These are phyloP conservation scores for Sebastes minor DNA, from an alignment of 2,797 vertebrate genomes.

Conservation along the genomic window DNA sequence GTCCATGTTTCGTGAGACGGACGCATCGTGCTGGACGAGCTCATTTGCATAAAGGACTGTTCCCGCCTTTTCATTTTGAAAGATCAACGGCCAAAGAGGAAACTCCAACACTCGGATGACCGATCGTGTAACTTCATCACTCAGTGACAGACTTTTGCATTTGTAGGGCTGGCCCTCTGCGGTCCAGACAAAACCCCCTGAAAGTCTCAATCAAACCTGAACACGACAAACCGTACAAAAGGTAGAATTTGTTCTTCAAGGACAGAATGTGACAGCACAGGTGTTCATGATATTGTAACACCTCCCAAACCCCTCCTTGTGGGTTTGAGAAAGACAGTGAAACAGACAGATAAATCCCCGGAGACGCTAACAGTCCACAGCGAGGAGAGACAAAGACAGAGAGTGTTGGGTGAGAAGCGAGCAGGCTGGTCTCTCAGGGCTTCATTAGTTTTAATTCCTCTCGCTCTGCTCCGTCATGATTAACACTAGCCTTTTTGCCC, in stretches of 20 bases:
- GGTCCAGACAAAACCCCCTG: not conserved
- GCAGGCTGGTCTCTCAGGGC: constrained; percentile 86
- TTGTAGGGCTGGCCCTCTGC: too few relatives aligned
- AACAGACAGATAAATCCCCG: constrained; percentile 21
- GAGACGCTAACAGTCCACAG: constrained; percentile 25
- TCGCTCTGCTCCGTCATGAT: constrained; percentile 91
- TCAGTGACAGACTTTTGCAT: too few relatives aligned
- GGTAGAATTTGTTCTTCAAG: not conserved
- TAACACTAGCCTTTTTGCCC: constrained; percentile 97
- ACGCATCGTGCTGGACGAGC: too few relatives aligned
- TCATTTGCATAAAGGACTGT: too few relatives aligned
- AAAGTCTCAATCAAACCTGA: not conserved
- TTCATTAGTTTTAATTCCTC: constrained; percentile 98
- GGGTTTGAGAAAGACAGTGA: constrained; percentile 15
- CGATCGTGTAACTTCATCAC: too few relatives aligned
- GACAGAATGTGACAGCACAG: not conserved
- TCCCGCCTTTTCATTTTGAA: too few relatives aligned
- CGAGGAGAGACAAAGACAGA: constrained; percentile 29
- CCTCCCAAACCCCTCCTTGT: not conserved
- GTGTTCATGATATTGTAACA: constrained; percentile 9
- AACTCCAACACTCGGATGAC: too few relatives aligned
- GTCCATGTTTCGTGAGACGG: too few relatives aligned
- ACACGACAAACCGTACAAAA: not conserved
- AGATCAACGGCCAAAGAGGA: too few relatives aligned
- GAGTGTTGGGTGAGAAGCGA: constrained; percentile 30